phyloP scores from a whole-genome alignment of 2,797 vertebrate genomes.

The Oreonectes daqikongensis region DNA sequence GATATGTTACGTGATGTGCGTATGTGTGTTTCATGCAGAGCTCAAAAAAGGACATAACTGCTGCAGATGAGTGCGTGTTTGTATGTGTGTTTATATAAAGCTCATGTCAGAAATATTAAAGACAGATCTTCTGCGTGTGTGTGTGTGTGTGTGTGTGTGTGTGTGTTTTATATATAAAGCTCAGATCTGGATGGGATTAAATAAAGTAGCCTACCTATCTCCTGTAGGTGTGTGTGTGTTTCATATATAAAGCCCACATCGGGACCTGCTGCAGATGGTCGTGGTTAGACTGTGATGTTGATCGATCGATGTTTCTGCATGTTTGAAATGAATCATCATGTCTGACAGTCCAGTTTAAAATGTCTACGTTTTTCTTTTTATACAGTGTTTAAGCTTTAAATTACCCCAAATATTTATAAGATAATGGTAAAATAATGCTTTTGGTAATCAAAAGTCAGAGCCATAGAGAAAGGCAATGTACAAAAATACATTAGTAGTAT shows the following conservation, averaged over 20 bases:
- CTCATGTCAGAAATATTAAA: slow-evolving; percentile 35
- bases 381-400: background rate
- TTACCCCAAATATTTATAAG: background rate
- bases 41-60: slow-evolving; percentile 31
- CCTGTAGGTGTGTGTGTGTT: background rate
- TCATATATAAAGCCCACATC: slow-evolving; percentile 4
- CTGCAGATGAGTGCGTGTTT: slow-evolving; percentile 18
- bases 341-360: background rate
- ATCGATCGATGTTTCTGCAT: background rate
- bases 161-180: too few species aligned
- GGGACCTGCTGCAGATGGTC: slow-evolving; percentile 62
- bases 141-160: slow-evolving; percentile 24
- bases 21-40: slow-evolving; percentile 3
- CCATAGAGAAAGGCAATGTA: too few species aligned
- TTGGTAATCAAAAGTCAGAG: background rate
- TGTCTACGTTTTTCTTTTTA: background rate
- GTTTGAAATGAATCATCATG: background rate
- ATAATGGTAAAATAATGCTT: background rate
- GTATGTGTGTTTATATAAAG: slow-evolving; percentile 1
- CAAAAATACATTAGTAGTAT: too few species aligned
- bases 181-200: too few species aligned
- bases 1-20: background rate
- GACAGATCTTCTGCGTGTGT: slow-evolving; percentile 8
- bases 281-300: slow-evolving; percentile 48
- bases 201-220: too few species aligned